Evolutionary conservation across 2,113 vertebrate species (phyloP), one percentile per base, ranked within the genome.

Genomic region (Chaetorhynchus papuensis): DNA sequence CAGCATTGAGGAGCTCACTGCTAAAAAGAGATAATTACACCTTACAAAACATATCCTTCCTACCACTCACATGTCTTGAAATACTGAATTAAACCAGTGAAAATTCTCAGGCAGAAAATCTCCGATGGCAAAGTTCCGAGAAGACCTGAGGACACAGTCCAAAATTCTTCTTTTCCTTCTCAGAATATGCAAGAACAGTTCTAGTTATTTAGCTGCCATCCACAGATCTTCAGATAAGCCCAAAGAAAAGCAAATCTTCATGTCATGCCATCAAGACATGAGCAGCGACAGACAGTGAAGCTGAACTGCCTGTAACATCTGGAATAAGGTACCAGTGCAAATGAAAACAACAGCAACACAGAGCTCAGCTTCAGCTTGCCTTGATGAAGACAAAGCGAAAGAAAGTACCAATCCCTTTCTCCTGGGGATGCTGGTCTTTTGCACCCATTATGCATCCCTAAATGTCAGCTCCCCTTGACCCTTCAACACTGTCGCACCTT

Each of bases 21-120:
- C 18, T 96, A 90, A 94, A 95, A 81, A 90, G 79, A 92, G 72
- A 81, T 94, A 96, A 96, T 96, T 96, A 84, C 56, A 82, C 86
- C 53, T 93, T 76, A 82, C 44, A 92, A 90, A 96, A 92, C 49
- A 59, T 78, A 81, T 82, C 69, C 86, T 94, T 92, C 72, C 83
- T 83, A 86, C 52, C 17, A 92, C 83, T 86, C 49, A 28, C 42
- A 42, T 49, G 39, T 86, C 88, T 86, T 78, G 68, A 87, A 93
- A 92, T 53, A 81, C 44, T 76, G 83, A 89, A 83, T 89, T 65
- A 75, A 72, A 93, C 66, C 21, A 77, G 33, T 72, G 59, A 87
- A 89, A 80, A 80, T 60, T 77, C 79, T 54, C 59, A 61, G n/a
- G 69, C 53, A 64, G 68, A 78, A 91, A 81, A 86, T 52, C 28